Percentiles rank a stretch among this genome's conserved stretches.
phyloP scores from a whole-genome alignment of 2,797 vertebrate genomes.

The Natrix natrix region DNA sequence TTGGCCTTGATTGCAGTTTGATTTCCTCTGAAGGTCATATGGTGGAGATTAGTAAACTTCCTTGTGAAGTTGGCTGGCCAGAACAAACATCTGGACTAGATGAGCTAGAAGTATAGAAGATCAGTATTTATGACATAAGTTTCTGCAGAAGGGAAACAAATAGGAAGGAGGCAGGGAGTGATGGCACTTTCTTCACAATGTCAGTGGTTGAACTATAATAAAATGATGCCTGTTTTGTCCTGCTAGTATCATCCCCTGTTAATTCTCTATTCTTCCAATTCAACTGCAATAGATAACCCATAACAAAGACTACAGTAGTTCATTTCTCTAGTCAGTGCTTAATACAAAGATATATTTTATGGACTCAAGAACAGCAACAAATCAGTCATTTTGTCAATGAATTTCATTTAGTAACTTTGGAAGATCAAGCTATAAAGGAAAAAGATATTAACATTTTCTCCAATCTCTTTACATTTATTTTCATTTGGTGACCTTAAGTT shows the following conservation, averaged over 20 bases:
- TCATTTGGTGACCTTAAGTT: not conserved
- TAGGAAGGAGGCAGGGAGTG: not conserved
- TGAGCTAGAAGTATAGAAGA: not conserved
- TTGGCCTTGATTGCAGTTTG: not conserved
- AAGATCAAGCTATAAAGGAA: not conserved
- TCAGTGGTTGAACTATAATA: not conserved
- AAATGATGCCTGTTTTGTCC: not conserved
- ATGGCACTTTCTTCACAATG: not conserved
- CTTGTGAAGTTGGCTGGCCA: not conserved
- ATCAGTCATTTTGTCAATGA: not conserved
- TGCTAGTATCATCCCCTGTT: not conserved
- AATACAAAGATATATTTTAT: not conserved
- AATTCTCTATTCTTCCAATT: too few relatives aligned
- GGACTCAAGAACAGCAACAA: not conserved
- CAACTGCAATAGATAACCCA: not conserved
- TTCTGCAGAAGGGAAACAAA: not conserved
- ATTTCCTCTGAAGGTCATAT: not conserved
- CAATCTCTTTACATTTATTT: not conserved
- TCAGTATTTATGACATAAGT: not conserved
- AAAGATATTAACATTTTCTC: not conserved
- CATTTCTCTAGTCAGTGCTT: not conserved
- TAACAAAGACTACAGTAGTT: not conserved
- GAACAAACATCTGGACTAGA: not conserved
- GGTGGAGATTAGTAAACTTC: not conserved
- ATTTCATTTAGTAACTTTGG: not conserved